Base-by-base conservation (phyloP, 2,113 vertebrate species). In the Chaetops frenatus region DNA sequence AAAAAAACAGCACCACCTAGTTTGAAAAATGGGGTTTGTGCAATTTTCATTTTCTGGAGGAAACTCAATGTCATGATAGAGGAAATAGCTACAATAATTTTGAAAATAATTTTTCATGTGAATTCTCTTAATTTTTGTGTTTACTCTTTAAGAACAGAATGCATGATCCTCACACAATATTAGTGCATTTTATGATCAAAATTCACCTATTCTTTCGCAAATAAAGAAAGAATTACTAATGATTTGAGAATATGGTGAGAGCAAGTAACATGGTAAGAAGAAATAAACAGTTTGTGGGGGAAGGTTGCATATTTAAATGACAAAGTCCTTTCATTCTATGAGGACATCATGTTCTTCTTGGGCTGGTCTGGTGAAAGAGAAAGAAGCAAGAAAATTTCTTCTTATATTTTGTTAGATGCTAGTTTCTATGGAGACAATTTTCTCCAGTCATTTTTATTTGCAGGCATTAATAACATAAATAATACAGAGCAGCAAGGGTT, bases 341-440 rank as follows among this genome's bases (percentile, higher is more conserved):
- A 73, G 85, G 74, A 93, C 90, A 91, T 64, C 45, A 44, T 88
- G 90, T 96, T 88, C 90, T 57, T 88, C 89, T 92, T 83, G 76
- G 64, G 51, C 66, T 90, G 76, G 58, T 35, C 74, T 53, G 82
- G 58, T 66, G 64, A 86, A 92, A 88, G 53, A 92, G 60, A 93
- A 94, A 80, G 94, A 58, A 93, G 66, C 70, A 92, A 91, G 81
- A 56, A 95, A 70, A 91, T 93, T 73, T 96, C 80, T 70, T 88
- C 67, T 90, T 71, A 70, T 62, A 86, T 90, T 95, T 92, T 82
- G 94, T 95, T 96, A 96, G 96, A 62, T 69, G 50, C 36, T 90
- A n/a, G 96, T 97, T 97, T 95, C 96, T 96, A 97, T 96, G 96
- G 93, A 95, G 92, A 97, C 95, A 94, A 88, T 65, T 79, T 95